These are phyloP conservation scores for Mellilla xanthometata DNA, from an alignment of 2,888 invertebrate genomes.

Conservation along the genomic window DNA sequence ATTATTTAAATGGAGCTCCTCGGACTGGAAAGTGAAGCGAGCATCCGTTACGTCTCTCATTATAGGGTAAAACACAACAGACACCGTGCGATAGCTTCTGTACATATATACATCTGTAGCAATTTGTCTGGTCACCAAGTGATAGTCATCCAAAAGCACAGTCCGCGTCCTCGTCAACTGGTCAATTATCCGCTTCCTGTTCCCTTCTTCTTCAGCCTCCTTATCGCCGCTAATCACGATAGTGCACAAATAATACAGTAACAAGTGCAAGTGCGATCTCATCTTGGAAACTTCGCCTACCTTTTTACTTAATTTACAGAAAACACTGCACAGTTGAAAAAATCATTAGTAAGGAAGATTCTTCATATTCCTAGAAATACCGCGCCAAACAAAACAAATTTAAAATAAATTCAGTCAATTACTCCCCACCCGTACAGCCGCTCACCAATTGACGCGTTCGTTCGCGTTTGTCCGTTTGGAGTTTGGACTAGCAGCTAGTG, in stretches of 20 bases:
- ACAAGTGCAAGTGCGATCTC: conserved; percentile 55
- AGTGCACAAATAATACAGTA: conserved; percentile 60
- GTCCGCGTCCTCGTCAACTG: conserved; percentile 67
- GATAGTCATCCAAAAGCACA: conserved; percentile 64
- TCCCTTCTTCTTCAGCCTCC: conserved; percentile 59
- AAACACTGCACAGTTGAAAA: neutral
- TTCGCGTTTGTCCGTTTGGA: too few relatives aligned
- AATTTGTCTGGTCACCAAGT: conserved; percentile 70
- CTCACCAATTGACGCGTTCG: too few relatives aligned
- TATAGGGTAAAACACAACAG: conserved; percentile 69
- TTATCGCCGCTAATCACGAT: conserved; percentile 57
- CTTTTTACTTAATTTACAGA: conserved; percentile 30
- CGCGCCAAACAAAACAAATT: neutral
- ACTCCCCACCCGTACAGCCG: too few relatives aligned
- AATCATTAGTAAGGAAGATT: too few relatives aligned
- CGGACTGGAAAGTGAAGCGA: conserved; percentile 73
- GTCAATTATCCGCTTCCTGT: conserved; percentile 65
- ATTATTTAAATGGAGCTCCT: conserved; percentile 75
- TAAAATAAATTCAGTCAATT: too few relatives aligned
- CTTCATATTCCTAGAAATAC: too few relatives aligned
- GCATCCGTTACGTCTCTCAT: conserved; percentile 68
- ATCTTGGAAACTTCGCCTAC: conserved; percentile 56
- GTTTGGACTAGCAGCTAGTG: too few relatives aligned
- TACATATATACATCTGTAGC: conserved; percentile 74
- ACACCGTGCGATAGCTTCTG: conserved; percentile 73